These are phyloP conservation scores for Furnarius figulus DNA, from an alignment of 2,113 vertebrate species.

Conservation along the genomic window DNA sequence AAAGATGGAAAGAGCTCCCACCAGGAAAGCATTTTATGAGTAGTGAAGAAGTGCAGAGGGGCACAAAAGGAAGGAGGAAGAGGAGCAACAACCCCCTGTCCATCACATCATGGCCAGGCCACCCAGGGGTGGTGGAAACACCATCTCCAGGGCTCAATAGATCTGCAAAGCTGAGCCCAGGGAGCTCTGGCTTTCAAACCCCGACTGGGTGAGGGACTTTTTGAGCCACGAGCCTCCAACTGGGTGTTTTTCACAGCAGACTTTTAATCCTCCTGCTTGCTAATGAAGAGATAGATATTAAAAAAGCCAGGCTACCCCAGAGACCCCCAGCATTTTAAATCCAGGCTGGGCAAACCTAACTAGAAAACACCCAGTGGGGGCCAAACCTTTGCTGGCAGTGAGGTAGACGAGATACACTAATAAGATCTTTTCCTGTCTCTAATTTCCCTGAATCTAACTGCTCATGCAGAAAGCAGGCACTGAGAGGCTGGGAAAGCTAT, in stretches of 20 bases:
- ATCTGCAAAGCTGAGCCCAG: not conserved
- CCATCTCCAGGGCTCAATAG: not conserved
- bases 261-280: not conserved
- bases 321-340: not conserved
- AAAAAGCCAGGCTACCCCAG: not conserved
- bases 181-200: not conserved
- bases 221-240: rapidly evolving
- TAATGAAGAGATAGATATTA: not conserved
- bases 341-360: not conserved
- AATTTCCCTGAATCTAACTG: conserved; percentile 56
- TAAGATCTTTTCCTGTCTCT: conserved; percentile 46
- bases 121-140: not conserved
- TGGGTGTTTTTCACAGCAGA: not conserved
- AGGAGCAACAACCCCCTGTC: not conserved
- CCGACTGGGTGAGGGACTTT: not conserved
- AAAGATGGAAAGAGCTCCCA: not conserved
- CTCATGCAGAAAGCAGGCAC: conserved; percentile 62
- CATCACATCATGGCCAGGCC: not conserved
- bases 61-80: not conserved
- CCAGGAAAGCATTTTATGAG: not conserved
- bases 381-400: not conserved
- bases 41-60: not conserved
- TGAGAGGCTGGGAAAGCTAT: conserved; percentile 64
- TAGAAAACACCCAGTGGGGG: not conserved
- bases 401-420: not conserved